Evolutionary conservation across 1,140 invertebrate genomes (phyloP).

Genomic region (Ceratina calcarata): DNA sequence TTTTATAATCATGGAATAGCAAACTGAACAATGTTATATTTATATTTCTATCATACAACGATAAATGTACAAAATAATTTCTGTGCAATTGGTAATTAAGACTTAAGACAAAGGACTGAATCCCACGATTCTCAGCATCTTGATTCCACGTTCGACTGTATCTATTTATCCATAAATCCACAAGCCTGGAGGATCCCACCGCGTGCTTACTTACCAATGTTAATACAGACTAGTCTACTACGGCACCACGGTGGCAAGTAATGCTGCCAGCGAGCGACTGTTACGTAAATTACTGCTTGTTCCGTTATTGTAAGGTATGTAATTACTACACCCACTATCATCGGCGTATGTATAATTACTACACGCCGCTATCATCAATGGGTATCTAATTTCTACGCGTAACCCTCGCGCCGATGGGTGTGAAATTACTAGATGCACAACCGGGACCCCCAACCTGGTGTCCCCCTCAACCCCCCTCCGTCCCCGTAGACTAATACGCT

Average conservation of each 20-base stretch:
- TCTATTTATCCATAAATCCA: neutral
- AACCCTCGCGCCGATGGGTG: constrained; percentile 23
- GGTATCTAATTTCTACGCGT: constrained; percentile 44
- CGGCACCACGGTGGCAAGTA: neutral
- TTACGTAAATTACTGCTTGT: constrained; percentile 30
- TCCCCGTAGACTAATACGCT: too few relatives aligned
- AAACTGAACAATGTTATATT: too few relatives aligned
- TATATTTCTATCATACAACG: too few relatives aligned
- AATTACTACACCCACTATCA: constrained; percentile 43
- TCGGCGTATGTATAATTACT: constrained; percentile 45
- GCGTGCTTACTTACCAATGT: constrained; percentile 4
- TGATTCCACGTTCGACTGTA: neutral
- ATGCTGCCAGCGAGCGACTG: constrained; percentile 4
- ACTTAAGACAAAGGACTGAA: neutral
- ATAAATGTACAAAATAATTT: too few relatives aligned
- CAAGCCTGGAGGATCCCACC: neutral
- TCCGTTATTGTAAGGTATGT: constrained; percentile 31
- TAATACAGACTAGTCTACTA: neutral
- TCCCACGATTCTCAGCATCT: neutral
- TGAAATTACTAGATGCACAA: constrained; percentile 36
- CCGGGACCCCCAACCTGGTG: neutral
- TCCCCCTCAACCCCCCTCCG: neutral
- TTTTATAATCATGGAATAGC: too few relatives aligned
- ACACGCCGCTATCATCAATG: constrained; percentile 41
- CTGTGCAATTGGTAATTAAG: too few relatives aligned